phyloP scores from a whole-genome alignment of 2,113 vertebrate species.

The Donacobius atricapilla region DNA sequence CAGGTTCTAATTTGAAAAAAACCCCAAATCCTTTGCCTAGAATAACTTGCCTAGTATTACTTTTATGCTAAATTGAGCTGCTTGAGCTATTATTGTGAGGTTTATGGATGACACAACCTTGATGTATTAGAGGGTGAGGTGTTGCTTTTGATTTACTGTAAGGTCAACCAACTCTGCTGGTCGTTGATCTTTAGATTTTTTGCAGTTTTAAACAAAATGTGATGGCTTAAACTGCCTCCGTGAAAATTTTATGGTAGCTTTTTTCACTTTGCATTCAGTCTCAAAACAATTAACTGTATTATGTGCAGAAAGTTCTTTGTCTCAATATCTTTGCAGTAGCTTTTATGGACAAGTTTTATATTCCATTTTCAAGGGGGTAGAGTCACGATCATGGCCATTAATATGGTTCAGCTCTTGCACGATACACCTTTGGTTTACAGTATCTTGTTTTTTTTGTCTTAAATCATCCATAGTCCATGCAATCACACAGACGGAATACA shows the following conservation, averaged over 20 bases:
- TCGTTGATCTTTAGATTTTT: background rate
- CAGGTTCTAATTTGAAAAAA: background rate
- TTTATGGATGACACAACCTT: background rate
- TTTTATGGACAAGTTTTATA: background rate
- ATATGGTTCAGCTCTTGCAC: background rate
- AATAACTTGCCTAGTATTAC: background rate
- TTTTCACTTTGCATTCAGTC: background rate
- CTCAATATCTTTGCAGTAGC: background rate
- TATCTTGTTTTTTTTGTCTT: background rate
- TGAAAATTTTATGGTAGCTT: background rate
- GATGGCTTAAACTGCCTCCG: background rate
- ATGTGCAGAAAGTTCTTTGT: background rate
- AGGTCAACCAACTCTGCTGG: background rate
- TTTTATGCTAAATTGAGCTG: background rate
- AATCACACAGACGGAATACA: background rate
- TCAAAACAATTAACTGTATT: background rate
- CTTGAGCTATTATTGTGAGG: background rate
- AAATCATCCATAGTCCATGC: background rate
- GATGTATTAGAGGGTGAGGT: background rate
- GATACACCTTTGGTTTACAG: background rate
- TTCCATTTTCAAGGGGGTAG: background rate
- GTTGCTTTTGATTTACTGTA: background rate
- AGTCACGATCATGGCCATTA: background rate
- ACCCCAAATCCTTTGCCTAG: accelerated
- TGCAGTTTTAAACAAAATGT: background rate